Percentiles rank a stretch among this genome's conserved stretches.
Conservation (phyloP, 2,113 vertebrate species). For the Climacteris rufus region DNA sequence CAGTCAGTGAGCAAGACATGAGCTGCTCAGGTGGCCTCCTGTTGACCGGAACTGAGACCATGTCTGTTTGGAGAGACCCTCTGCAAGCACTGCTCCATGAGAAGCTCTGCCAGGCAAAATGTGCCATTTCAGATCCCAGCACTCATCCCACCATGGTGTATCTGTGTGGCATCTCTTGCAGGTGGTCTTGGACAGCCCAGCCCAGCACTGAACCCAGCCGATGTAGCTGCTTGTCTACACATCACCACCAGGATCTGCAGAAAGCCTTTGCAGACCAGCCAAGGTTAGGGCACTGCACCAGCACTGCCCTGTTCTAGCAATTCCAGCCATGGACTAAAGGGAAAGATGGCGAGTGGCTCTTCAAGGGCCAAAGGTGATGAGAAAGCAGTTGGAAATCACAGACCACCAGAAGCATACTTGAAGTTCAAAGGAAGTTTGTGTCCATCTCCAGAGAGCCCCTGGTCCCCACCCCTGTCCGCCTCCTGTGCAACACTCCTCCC, state of each 20-base stretch:
- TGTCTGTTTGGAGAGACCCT: neutral
- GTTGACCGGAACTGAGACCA: neutral
- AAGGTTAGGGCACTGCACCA: neutral
- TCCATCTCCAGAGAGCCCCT: neutral
- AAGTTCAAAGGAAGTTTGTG: neutral
- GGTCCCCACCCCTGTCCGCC: neutral
- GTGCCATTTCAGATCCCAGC: neutral
- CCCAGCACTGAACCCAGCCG: neutral
- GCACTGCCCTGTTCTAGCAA: neutral
- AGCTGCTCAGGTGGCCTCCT: neutral
- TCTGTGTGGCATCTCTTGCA: neutral
- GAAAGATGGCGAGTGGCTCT: neutral
- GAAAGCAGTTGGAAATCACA: neutral
- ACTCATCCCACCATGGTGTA: neutral
- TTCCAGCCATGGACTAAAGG: neutral
- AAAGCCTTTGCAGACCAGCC: neutral
- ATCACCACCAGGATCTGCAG: neutral
- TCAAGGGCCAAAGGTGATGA: neutral
- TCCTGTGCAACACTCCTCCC: neutral
- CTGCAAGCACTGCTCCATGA: rapidly evolving
- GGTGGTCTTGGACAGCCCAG: neutral
- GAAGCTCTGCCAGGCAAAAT: neutral
- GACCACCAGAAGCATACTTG: neutral
- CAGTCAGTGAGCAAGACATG: neutral
- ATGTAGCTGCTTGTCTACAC: neutral